A percentile compares a stretch with the other conserved stretches of the same genome.
These are phyloP conservation scores for Glossophaga mutica DNA, from an alignment of 2,797 vertebrate species.

Conservation along the genomic window DNA sequence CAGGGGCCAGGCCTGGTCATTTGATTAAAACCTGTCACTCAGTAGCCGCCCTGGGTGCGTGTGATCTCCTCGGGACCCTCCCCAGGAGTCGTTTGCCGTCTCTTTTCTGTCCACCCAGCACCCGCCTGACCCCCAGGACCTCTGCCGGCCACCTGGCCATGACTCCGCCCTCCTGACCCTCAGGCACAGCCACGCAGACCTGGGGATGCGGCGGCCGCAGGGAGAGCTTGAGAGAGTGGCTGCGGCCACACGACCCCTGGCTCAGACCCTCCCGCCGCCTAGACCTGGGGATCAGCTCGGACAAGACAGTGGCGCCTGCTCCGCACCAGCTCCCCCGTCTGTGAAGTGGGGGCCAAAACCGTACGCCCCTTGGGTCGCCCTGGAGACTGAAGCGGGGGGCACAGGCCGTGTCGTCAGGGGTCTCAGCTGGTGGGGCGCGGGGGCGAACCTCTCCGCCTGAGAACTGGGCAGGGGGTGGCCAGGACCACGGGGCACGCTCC, in stretches of 20 bases:
- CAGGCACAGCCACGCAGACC: no score
- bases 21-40: no score
- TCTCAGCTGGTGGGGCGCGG: fast-evolving
- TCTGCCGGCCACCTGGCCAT: background rate
- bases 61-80: no score
- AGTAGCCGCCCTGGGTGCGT: no score
- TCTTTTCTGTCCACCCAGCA: background rate
- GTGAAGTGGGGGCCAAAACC: no score
- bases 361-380: fast-evolving
- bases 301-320: no score
- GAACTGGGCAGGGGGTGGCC: background rate
- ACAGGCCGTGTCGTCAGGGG: fast-evolving
- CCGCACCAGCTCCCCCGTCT: background rate
- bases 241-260: no score
- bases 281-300: fast-evolving
- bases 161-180: background rate
- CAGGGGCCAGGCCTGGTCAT: no score
- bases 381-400: no score
- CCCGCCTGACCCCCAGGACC: fast-evolving
- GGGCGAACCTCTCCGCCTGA: background rate
- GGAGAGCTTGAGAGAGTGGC: no score
- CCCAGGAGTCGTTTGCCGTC: no score
- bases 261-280: background rate
- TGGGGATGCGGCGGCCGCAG: no score
- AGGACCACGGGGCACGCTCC: background rate